These are phyloP conservation scores for Pelobates cultripes DNA, from an alignment of 2,797 vertebrate species.

Conservation along the genomic window DNA sequence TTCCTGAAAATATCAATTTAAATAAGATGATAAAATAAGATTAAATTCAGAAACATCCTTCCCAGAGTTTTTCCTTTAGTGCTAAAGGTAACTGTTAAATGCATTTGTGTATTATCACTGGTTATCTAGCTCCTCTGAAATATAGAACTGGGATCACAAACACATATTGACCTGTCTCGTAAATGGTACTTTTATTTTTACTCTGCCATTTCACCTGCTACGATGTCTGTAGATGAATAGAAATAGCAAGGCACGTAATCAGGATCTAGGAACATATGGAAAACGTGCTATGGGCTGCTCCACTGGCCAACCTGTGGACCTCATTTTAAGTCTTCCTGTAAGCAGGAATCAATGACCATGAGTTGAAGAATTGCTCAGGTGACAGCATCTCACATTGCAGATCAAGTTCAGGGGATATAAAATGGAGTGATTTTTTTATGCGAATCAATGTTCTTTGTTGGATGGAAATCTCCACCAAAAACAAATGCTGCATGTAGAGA, in stretches of 20 bases:
- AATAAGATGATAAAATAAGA: no score
- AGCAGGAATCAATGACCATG: not conserved
- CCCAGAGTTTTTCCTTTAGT: no score
- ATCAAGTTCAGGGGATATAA: no score
- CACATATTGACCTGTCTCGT: not conserved
- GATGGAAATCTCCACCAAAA: no score
- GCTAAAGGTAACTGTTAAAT: no score
- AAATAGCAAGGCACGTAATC: not conserved
- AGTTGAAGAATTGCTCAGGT: no score
- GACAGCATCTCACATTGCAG: no score
- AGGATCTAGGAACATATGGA: constrained; percentile 1
- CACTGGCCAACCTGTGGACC: not conserved
- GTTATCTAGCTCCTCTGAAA: constrained; percentile 41
- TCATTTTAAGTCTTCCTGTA: not conserved
- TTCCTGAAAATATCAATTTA: not conserved
- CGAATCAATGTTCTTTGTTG: no score
- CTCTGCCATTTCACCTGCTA: not conserved
- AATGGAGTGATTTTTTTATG: no score
- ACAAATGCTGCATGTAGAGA: no score
- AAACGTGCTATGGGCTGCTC: not conserved
- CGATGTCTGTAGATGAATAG: not conserved
- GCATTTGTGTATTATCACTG: constrained; percentile 2
- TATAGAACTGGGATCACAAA: not conserved
- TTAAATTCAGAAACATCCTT: no score
- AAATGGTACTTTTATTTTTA: not conserved